Conservation (phyloP, 2,113 vertebrate genomes). For the Heterotilapia buettikoferi region DNA sequence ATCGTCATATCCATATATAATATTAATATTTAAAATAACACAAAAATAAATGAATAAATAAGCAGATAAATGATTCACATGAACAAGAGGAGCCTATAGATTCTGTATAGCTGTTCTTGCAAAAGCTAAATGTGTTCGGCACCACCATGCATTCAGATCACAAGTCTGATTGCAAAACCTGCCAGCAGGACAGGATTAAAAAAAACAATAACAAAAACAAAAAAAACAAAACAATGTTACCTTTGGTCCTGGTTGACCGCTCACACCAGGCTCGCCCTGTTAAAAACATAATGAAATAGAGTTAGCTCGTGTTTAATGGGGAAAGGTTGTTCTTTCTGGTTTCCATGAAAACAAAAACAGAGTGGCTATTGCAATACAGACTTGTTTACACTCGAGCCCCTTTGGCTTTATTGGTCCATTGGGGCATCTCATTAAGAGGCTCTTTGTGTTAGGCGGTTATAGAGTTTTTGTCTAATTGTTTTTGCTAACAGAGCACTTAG, state of each 20-base stretch:
- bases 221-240: slow-evolving; percentile 53
- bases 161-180: background rate
- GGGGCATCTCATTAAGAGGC: slow-evolving; percentile 33
- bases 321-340: background rate
- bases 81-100: background rate
- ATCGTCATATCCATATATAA: fast-evolving
- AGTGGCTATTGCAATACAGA: background rate
- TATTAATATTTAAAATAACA: background rate
- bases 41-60: background rate
- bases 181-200: background rate
- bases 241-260: slow-evolving; percentile 80
- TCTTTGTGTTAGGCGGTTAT: background rate
- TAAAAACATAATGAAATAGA: slow-evolving; percentile 18
- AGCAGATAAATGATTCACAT: background rate
- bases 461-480: slow-evolving; percentile 24
- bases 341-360: background rate
- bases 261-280: slow-evolving; percentile 81
- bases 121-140: background rate
- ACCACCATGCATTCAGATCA: background rate
- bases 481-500: slow-evolving; percentile 9
- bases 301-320: background rate
- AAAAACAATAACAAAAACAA: background rate
- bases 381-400: slow-evolving; percentile 7
- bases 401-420: background rate
- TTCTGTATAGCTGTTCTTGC: background rate